Evolutionary conservation across 2,113 vertebrate species (phyloP), one percentile per base, ranked within the genome.

Genomic region (Ochotona curzoniae): DNA sequence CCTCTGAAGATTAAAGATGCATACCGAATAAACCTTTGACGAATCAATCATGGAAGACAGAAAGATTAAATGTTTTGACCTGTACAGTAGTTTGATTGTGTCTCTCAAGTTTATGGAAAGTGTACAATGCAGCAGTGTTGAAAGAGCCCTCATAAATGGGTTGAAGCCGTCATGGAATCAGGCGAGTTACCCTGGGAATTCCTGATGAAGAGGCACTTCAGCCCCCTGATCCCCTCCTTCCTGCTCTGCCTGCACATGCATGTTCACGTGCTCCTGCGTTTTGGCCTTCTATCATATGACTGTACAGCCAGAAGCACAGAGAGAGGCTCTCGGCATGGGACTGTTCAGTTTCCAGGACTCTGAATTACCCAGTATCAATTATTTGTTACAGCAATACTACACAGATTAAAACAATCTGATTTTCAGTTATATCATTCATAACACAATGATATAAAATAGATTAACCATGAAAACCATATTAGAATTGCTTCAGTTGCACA

Each of bases 401-500:
- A 54, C 7, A 67, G 28, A 66, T 8, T 13, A 21, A 86, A 20
- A 57, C 2, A 61, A 28, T 12, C 49, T 73, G 28, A 79, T 60
- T 89, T 92, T 86, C 51, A 75, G 18, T 69, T 66, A 93, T 10
- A 76, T 23, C 70, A 80, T 71, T 93, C 21, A 87, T 32, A 90
- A 78, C 28, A 10, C 28, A 80, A 11, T 75, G 32, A 86, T 66
- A 30, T 79, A 78, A 95, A 87, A 85, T 14, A 73, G 67, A 47
- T 15, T 69, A 12, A 54, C 82, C 26, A 57, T 6, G 20, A 63
- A 81, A 74, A 63, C 47, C 30, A 11, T 64, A 83, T 23, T 11
- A 30, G 7, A 79, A 66, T 79, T 82, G n/a, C 20, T 88, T 74
- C 32, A 74, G 17, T 61, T 32, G 25, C 30, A 91, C 0, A 30